phyloP scores from a whole-genome alignment of 2,113 vertebrate species.

The Dascyllus trimaculatus region DNA sequence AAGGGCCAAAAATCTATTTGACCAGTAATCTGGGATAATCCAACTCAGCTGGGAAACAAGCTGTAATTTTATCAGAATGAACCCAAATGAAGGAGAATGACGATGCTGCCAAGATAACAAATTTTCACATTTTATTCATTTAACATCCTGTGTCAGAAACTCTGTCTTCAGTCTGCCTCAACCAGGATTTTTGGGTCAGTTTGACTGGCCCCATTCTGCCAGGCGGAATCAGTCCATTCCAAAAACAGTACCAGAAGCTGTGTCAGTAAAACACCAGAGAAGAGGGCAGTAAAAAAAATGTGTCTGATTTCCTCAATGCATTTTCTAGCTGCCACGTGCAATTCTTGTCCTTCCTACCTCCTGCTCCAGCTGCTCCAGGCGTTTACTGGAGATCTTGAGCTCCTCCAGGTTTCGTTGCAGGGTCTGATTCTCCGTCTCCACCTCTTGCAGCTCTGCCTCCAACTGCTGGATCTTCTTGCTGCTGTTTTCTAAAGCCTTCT shows the following conservation, averaged over 20 bases:
- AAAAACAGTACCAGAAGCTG: conserved; percentile 8
- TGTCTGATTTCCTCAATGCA: too few relatives aligned
- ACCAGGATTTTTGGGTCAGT: conserved; percentile 20
- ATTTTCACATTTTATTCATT: background rate
- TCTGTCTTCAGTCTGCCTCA: background rate
- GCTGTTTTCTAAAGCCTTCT: conserved; percentile 96
- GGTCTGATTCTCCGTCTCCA: conserved; percentile 95
- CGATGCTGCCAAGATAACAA: background rate
- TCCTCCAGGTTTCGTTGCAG: conserved; percentile 95
- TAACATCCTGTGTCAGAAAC: background rate
- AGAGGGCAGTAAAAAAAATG: too few relatives aligned
- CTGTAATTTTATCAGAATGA: conserved; percentile 22
- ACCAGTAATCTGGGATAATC: conserved; percentile 60
- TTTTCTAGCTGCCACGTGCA: too few relatives aligned
- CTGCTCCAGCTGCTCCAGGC: conserved; percentile 94
- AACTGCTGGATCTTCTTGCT: conserved; percentile 96
- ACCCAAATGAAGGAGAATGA: background rate
- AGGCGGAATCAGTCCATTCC: conserved; percentile 30
- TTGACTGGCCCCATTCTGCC: conserved; percentile 46
- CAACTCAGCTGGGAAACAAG: background rate
- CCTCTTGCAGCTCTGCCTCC: conserved; percentile 93
- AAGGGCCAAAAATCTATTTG: conserved; percentile 13
- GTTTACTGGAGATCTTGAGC: conserved; percentile 97
- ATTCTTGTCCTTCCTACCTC: conserved; percentile 77
- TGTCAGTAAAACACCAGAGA: conserved; percentile 12